Percentiles rank a stretch among this genome's conserved stretches.
Evolutionary conservation across 1,140 invertebrate species (phyloP).

Genomic region (Apis florea): DNA sequence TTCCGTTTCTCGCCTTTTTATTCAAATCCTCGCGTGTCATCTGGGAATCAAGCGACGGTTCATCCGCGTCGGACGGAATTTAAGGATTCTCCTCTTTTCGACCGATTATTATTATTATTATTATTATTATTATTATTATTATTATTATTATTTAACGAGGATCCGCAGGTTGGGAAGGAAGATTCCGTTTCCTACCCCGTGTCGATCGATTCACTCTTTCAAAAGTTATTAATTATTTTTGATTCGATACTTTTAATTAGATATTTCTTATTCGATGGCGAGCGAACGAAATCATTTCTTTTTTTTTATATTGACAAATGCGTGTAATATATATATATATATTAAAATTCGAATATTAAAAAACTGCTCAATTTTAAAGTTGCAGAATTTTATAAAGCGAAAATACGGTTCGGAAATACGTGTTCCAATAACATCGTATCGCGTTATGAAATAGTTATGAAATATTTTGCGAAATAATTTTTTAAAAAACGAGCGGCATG

Average conservation of each 20-base stretch:
- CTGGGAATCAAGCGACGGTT: constrained; percentile 45
- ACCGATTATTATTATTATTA: too few relatives aligned
- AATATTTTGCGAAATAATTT: neutral
- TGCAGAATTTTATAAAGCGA: neutral
- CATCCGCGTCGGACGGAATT: constrained; percentile 29
- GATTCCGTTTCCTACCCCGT: too few relatives aligned
- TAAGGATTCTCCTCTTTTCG: neutral
- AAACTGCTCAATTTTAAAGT: neutral
- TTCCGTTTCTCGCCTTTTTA: constrained; percentile 58
- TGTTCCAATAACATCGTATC: neutral
- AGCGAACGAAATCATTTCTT: too few relatives aligned
- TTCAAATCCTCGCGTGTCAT: constrained; percentile 61
- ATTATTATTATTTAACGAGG: too few relatives aligned
- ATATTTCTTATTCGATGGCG: too few relatives aligned
- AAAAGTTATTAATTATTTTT: too few relatives aligned
- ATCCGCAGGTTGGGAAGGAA: too few relatives aligned
- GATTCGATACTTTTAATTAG: too few relatives aligned
- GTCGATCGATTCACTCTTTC: too few relatives aligned
- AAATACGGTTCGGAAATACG: neutral
- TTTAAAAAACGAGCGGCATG: neutral
- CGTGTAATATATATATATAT: too few relatives aligned
- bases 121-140: too few relatives aligned
- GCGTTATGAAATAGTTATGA: neutral
- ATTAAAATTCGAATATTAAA: neutral
- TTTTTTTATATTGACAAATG: too few relatives aligned